Conservation (phyloP, 2,888 invertebrate genomes). For the Lissocephala sabroskyi region DNA sequence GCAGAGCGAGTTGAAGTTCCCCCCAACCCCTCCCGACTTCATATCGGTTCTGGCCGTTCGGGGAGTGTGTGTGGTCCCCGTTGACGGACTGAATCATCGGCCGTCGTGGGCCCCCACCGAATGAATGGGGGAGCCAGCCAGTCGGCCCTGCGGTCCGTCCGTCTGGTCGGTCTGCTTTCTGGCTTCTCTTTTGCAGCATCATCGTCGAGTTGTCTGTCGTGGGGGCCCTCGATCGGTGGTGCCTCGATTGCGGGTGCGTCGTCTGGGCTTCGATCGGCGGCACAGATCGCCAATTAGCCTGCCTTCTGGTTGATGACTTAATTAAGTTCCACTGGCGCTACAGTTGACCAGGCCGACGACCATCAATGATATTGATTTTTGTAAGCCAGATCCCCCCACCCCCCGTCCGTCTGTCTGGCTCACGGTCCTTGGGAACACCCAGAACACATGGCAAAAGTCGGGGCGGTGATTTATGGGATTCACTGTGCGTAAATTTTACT, state of each 20-base stretch:
- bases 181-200: neutral
- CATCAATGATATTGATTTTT: no score
- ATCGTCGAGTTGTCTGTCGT: neutral
- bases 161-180: neutral
- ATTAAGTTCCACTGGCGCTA: no score
- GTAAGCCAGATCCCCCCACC: no score
- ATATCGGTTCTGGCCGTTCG: neutral
- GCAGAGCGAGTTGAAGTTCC: conserved; percentile 3
- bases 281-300: conserved; percentile 73
- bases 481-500: neutral
- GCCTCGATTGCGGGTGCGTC: conserved; percentile 60
- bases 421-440: no score
- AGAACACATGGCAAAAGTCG: no score
- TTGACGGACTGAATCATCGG: conserved; percentile 61
- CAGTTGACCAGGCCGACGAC: no score
- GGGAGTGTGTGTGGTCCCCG: conserved; percentile 46
- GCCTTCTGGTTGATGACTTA: conserved; percentile 73
- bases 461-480: conserved; percentile 27
- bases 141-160: no score
- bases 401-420: no score
- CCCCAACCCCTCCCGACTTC: no score
- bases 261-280: conserved; percentile 56
- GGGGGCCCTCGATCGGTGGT: neutral
- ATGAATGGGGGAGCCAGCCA: no score
- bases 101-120: neutral